Conservation (phyloP, 2,888 invertebrate species). For the Dromius quadrimaculatus region DNA sequence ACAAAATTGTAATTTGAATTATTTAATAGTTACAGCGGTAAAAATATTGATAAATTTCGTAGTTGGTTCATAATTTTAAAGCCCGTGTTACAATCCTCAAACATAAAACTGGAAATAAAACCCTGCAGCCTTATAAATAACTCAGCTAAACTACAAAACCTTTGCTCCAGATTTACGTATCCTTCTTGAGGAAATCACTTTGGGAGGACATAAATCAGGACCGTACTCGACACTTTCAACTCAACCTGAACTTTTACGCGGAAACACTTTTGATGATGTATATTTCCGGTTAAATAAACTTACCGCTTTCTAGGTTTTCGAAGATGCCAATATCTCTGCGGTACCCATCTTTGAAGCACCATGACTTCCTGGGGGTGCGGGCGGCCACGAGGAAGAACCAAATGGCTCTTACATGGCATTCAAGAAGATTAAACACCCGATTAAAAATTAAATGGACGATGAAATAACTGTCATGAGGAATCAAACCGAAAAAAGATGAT, state of each 20-base stretch:
- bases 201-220: constrained; percentile 3
- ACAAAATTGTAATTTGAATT: too few species aligned
- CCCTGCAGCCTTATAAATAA: too few species aligned
- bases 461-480: background rate
- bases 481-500: background rate
- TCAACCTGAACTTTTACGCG: background rate
- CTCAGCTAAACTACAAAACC: too few species aligned
- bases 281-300: constrained; percentile 55
- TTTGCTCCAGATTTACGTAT: too few species aligned
- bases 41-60: too few species aligned
- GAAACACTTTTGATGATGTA: constrained; percentile 27
- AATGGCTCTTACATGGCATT: constrained; percentile 45
- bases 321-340: constrained; percentile 64
- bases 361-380: constrained; percentile 57
- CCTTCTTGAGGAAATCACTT: constrained; percentile 16
- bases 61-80: too few species aligned
- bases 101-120: too few species aligned
- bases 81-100: too few species aligned
- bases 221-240: constrained; percentile 13
- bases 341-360: constrained; percentile 65
- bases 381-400: background rate
- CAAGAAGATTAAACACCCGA: background rate
- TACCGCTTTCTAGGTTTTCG: constrained; percentile 63
- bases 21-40: too few species aligned
- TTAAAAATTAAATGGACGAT: too few species aligned